Conservation (phyloP, 2,888 invertebrate genomes). For the Lypha dubia region DNA sequence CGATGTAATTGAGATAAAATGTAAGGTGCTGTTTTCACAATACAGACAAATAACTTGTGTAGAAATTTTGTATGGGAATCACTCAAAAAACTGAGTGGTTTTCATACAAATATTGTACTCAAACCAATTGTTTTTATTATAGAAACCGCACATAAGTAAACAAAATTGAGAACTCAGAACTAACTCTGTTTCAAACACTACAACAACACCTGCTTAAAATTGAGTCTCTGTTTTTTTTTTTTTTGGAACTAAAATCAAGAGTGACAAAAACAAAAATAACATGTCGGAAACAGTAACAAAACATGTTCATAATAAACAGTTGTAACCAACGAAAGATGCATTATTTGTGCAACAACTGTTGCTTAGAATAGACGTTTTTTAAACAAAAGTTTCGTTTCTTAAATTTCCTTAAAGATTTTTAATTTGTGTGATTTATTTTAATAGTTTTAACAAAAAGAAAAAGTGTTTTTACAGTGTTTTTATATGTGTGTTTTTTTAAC, state of each 20-base stretch:
- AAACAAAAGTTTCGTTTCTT: conserved; percentile 23
- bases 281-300: conserved; percentile 37
- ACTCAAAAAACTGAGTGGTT: too few relatives aligned
- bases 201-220: conserved; percentile 22
- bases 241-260: conserved; percentile 44
- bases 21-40: too few relatives aligned
- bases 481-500: neutral
- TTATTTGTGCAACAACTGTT: conserved; percentile 68
- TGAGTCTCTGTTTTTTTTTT: conserved; percentile 51
- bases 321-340: conserved; percentile 48
- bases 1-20: conserved; percentile 51
- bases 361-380: conserved; percentile 66
- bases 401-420: neutral
- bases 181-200: conserved; percentile 41
- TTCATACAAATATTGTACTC: too few relatives aligned
- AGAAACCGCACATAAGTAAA: too few relatives aligned
- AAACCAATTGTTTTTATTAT: too few relatives aligned
- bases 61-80: too few relatives aligned
- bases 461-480: conserved; percentile 21
- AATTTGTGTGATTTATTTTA: conserved; percentile 2
- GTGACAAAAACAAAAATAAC: conserved; percentile 40
- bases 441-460: conserved; percentile 15
- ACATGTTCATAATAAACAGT: conserved; percentile 55
- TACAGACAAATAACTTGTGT: too few relatives aligned
- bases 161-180: conserved; percentile 43